Percentiles rank a stretch among this genome's conserved stretches.
These are phyloP conservation scores for Fukomys damarensis DNA, from an alignment of 2,113 vertebrate species.

Conservation along the genomic window DNA sequence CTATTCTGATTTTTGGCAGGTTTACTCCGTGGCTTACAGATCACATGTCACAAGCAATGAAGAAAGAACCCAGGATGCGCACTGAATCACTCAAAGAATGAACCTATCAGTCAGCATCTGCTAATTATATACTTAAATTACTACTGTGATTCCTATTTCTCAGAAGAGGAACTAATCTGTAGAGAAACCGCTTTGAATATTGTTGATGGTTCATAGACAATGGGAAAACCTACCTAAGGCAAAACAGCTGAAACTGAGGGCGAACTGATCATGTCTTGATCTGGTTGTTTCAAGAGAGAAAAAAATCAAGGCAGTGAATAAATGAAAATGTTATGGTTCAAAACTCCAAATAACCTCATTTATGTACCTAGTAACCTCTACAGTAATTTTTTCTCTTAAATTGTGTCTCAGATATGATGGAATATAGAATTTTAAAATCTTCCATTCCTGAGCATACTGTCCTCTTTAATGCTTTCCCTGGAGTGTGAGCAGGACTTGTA, in stretches of 20 bases:
- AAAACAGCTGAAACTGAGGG: not conserved
- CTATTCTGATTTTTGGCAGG: slow-evolving; percentile 51
- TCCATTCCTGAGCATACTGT: fast-evolving
- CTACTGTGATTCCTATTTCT: not conserved
- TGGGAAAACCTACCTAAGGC: not conserved
- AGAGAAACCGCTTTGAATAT: not conserved
- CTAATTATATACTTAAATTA: slow-evolving; percentile 12
- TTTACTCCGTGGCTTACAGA: slow-evolving; percentile 25
- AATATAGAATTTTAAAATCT: not conserved
- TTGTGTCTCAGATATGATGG: not conserved
- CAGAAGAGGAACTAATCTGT: not conserved
- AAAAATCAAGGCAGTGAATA: not conserved
- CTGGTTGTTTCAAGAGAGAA: not conserved
- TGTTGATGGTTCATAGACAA: not conserved
- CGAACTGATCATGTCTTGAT: not conserved
- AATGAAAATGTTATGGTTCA: not conserved
- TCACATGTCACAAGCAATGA: slow-evolving; percentile 38
- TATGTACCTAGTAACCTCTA: not conserved
- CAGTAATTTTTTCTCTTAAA: not conserved
- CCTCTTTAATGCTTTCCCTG: not conserved
- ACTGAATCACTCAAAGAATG: not conserved
- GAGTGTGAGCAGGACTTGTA: not conserved
- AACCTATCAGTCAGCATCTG: not conserved
- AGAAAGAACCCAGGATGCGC: slow-evolving; percentile 32
- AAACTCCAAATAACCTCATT: not conserved